Base-by-base conservation (phyloP, 2,797 vertebrate genomes). In the Micrastur ruficollis region DNA sequence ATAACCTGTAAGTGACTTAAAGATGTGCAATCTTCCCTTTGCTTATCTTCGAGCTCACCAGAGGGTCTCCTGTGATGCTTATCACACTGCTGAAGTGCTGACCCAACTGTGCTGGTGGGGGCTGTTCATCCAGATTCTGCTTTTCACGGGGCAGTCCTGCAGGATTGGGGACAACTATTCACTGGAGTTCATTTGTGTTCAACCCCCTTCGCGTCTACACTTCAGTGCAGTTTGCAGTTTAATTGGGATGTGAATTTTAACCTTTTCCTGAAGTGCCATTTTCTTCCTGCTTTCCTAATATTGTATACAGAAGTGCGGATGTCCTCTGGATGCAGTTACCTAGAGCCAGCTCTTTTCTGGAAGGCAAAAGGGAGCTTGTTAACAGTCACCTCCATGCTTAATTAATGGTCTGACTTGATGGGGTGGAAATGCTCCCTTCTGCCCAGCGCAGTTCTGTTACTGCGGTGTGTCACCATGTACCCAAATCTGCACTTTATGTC, bases 81-180 rank as follows among this genome's bases (percentile, higher is more conserved):
- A 16, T 22, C 6, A 7, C 8, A 2, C 6, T 46, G 46, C 31
- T 25, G 8, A 38, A 55, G 38, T 32, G 53, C 32, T 92, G 53
- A 14, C 70, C 36, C 40, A 50, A 1, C 42, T 0, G 0, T 59
- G 49, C 32, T 42, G 53, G 13, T 26, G 62, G 56, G n/a, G 17
- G 8, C 53, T 14, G 13, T 56, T 67, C 31, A 34, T 49, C 29
- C 65, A 32, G 25, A 21, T 25, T 40, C 63, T 82, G 38, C 34
- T 65, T 78, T 61, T 22, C 2, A 1, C 14, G 87, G 16, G 72
- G 20, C 14, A 56, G 38, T 10, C 29, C 12, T 40, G 40, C 14
- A 42, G 26, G 86, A 67, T 0, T 19, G 8, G 36, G 40, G 6
- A 52, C 22, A 18, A 0, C 34, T 29, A 0, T 67, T 70, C 23